Conservation (phyloP, 2,113 vertebrate species). For the Pluvialis apricaria region DNA sequence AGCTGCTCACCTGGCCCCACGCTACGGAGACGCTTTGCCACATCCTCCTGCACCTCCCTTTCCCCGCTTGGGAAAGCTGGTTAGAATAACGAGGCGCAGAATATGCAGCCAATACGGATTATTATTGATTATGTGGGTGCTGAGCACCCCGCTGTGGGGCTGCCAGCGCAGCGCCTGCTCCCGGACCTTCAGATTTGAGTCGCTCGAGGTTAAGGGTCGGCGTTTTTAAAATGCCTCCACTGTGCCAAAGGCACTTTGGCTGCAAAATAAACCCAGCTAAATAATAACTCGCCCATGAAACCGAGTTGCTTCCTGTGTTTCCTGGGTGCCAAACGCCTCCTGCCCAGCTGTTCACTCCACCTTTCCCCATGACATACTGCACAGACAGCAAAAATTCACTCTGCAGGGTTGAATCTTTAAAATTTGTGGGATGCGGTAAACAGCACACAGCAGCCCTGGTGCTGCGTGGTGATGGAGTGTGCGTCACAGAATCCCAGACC, state of each 20-base stretch:
- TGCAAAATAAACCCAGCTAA: conserved; percentile 5
- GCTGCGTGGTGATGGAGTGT: no score
- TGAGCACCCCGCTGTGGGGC: not conserved
- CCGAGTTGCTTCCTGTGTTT: not conserved
- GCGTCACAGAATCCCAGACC: no score
- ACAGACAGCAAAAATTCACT: not conserved
- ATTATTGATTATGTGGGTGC: not conserved
- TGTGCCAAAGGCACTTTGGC: not conserved
- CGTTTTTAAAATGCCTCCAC: not conserved
- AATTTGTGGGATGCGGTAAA: not conserved
- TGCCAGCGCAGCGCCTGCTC: rapidly evolving
- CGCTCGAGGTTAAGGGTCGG: not conserved
- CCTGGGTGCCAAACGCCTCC: not conserved
- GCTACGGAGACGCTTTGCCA: not conserved
- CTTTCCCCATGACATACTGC: not conserved
- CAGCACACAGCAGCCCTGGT: not conserved
- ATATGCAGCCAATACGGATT: not conserved
- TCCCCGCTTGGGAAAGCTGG: not conserved
- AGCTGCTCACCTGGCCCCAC: not conserved
- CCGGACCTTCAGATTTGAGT: not conserved
- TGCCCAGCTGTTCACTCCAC: not conserved
- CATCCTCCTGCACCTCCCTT: not conserved
- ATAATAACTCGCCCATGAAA: not conserved
- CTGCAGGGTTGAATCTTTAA: not conserved
- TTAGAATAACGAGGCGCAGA: not conserved